Conservation (phyloP, 2,797 vertebrate species). For the Acanthurus lineatus region DNA sequence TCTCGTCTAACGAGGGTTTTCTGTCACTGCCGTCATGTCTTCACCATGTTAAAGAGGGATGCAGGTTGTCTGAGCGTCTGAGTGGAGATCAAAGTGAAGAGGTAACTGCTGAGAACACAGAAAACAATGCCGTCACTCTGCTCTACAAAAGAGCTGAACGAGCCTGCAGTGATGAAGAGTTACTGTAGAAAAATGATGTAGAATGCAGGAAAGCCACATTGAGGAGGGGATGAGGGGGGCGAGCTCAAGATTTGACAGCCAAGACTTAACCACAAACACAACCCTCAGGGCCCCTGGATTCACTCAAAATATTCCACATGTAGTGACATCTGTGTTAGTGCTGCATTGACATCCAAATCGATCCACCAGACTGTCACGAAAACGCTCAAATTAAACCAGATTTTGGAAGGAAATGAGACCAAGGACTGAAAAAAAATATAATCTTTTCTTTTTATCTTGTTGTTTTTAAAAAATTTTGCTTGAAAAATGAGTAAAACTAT, state of each 20-base stretch:
- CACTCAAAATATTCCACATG: slow-evolving; percentile 68
- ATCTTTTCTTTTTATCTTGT: background rate
- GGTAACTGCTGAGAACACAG: slow-evolving; percentile 25
- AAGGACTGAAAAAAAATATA: background rate
- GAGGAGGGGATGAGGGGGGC: background rate
- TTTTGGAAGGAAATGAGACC: slow-evolving; percentile 6
- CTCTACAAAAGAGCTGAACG: slow-evolving; percentile 25
- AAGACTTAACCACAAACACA: slow-evolving; percentile 52
- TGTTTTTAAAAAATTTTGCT: too few relatives aligned
- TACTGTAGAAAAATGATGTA: slow-evolving; percentile 12
- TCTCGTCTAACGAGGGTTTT: slow-evolving; percentile 49
- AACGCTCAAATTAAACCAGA: slow-evolving; percentile 35
- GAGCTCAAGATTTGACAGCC: slow-evolving; percentile 59
- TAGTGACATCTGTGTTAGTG: slow-evolving; percentile 63
- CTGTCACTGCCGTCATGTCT: slow-evolving; percentile 51
- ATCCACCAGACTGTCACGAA: slow-evolving; percentile 51
- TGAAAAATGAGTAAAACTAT: background rate
- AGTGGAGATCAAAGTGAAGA: slow-evolving; percentile 46
- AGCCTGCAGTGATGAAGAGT: slow-evolving; percentile 36
- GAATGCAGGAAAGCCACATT: slow-evolving; percentile 37
- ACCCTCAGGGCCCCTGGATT: slow-evolving; percentile 57
- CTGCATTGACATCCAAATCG: slow-evolving; percentile 37
- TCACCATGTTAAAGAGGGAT: slow-evolving; percentile 1
- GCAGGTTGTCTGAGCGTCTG: slow-evolving; percentile 23
- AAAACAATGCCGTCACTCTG: slow-evolving; percentile 45